Base-by-base conservation (phyloP, 1,140 invertebrate species). In the Dolichoris vasculosae region DNA sequence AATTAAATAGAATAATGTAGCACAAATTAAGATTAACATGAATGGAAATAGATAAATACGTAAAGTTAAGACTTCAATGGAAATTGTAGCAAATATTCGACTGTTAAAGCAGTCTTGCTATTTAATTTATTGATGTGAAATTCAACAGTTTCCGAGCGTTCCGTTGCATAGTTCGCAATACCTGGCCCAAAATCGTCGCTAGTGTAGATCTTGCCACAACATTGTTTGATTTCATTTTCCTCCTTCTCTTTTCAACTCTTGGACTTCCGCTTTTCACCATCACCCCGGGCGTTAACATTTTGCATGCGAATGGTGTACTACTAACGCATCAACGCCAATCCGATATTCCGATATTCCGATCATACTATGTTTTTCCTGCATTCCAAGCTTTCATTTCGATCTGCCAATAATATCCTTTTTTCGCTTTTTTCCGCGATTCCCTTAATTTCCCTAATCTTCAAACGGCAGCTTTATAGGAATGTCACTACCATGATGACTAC, bases 101-200 rank as follows among this genome's bases (percentile, higher is more conserved):
- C 88, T 91, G 89, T 92, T 92, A 91, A 90, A 92, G 91, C 88
- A 89, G 89, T 83, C 89, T 89, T 88, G 86, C 89, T 89, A 90
- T 92, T 91, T 91, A 90, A 88, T 88, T 90, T 90, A 91, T 91
- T 91, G 88, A 90, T 89, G 90, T 91, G 91, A 92, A 92, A 92
- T 91, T 91, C 90, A 90, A 91, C 91, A 91, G 89, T 90, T 91
- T 89, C 89, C 17, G 69, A 23, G 48, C 35, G 23, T 38, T 23
- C 69, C 23, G 38, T 73, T 43, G 43, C 38, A 43, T n/a, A 73
- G 38, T 43, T 73, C 20, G 23, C 32, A 32, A 79, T 89, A 87
- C 88, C 88, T 86, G 82, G 88, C 85, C 77, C 82, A 55, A 82
- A 86, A 86, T 87, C 85, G 76, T 78, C 48, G 26, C 84, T 88